Evolutionary conservation across 2,888 invertebrate genomes (phyloP), one percentile per base, ranked within the genome.

Genomic region (Tenthredo scrophulariae): DNA sequence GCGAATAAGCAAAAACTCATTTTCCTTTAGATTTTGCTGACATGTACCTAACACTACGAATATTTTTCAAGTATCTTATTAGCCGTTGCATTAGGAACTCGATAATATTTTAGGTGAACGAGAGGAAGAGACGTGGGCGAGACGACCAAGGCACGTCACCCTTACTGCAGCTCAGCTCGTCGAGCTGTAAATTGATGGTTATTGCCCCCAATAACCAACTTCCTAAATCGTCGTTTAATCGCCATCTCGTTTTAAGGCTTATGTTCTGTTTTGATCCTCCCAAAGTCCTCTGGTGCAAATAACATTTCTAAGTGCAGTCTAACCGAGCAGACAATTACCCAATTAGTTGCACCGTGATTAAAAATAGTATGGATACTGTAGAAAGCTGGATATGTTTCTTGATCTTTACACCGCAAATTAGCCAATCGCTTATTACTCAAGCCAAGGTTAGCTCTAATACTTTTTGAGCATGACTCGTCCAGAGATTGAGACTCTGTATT

Each of bases 161-260:
- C 77, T 40, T 67, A 77, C 26, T n/a, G 43, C n/a, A 9, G 26
- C 54, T 50, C n/a, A 9, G 26, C 54, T 50, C 77, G 77, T 54
- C 54, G 54, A 77, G 77, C 54, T 77, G 50, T 77, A 77, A 77
- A 77, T 77, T 77, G 77, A 77, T 29, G 77, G 50, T 77, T 77
- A 77, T 77, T 77, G 77, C 77, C 77, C 77, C 77, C 77, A 77
- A 77, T 77, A 77, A 77, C 77, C 77, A 54, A 77, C 77, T 54
- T 77, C 77, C 77, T 77, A 77, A 77, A 77, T 77, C 77, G 77
- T 77, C 50, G 77, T 77, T 74, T 46, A 43, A 74, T 74, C 74
- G 43, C 15, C 74, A 62, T 43, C 74, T 33, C 33, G 26, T 74
- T 46, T 46, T 13, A 5, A 74, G 74, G 43, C 46, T 74, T 74